phyloP scores from a whole-genome alignment of 2,113 vertebrate genomes.

The Proterorhinus semilunaris region DNA sequence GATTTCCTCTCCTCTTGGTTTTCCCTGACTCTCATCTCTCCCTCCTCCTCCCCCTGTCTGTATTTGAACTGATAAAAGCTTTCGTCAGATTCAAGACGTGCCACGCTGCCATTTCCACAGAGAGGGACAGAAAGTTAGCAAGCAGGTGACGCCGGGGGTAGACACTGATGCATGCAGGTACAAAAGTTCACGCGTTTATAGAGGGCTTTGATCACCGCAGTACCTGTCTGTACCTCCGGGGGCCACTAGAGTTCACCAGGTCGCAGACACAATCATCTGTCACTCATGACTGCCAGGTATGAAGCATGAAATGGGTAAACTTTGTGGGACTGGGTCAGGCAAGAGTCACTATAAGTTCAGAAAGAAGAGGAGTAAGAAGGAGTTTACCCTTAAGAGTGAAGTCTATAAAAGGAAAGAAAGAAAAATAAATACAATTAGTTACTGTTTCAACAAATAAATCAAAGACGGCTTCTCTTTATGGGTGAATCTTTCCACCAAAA shows the following conservation, averaged over 20 bases:
- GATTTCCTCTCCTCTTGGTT: background rate
- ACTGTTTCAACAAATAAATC: background rate
- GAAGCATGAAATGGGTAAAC: background rate
- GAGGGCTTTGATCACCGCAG: conserved; percentile 2
- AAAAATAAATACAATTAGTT: background rate
- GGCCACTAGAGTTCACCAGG: conserved; percentile 6
- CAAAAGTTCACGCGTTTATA: conserved; percentile 8
- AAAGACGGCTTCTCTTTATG: background rate
- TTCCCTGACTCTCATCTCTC: background rate
- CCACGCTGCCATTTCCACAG: conserved; percentile 7
- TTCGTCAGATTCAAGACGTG: conserved; percentile 4
- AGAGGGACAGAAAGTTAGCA: conserved; percentile 5
- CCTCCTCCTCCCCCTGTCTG: background rate
- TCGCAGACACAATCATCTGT: background rate
- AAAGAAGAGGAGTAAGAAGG: background rate
- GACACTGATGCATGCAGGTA: conserved; percentile 8
- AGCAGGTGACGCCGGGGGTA: background rate
- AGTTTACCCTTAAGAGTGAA: background rate
- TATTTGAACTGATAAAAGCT: conserved; percentile 13
- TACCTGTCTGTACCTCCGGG: conserved; percentile 11
- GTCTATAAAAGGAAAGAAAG: background rate
- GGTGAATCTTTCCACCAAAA: background rate
- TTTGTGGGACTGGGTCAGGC: background rate
- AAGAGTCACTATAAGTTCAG: conserved; percentile 1
- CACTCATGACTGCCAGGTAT: background rate